Conservation (phyloP, 2,113 vertebrate species). For the Mesembrinibis cayennensis region DNA sequence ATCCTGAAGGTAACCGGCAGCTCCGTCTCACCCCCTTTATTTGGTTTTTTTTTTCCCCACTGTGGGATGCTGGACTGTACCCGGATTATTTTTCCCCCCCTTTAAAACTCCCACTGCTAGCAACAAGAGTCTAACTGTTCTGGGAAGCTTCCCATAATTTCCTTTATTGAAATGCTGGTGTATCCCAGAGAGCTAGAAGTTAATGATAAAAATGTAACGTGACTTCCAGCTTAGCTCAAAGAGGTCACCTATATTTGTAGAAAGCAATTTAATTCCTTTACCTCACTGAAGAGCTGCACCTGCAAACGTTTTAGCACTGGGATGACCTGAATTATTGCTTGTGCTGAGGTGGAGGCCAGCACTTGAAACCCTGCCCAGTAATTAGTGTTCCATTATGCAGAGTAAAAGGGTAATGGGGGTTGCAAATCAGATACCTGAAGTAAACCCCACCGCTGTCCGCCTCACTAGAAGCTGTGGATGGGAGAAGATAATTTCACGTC, state of each 20-base stretch:
- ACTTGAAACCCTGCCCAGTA: background rate
- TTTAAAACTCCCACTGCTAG: background rate
- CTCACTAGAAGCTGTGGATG: fast-evolving
- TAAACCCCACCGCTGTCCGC: background rate
- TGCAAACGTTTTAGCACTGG: background rate
- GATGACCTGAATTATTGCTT: background rate
- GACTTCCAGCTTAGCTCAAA: background rate
- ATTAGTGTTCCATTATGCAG: background rate
- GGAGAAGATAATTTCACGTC: background rate
- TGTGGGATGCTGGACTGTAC: background rate
- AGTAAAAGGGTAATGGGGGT: background rate
- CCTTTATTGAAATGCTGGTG: background rate
- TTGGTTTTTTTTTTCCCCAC: fast-evolving
- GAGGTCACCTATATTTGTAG: background rate
- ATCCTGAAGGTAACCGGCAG: slow-evolving; percentile 85
- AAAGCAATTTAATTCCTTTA: background rate
- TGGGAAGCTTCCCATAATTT: background rate
- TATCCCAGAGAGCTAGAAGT: background rate
- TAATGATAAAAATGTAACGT: background rate
- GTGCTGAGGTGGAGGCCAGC: background rate
- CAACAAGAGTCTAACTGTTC: background rate
- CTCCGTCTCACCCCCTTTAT: background rate
- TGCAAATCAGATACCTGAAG: background rate
- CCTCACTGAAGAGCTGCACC: background rate
- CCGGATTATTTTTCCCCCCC: background rate